Evolutionary conservation across 2,888 invertebrate species (phyloP).

Genomic region (Thecocarcelia acutangulata): DNA sequence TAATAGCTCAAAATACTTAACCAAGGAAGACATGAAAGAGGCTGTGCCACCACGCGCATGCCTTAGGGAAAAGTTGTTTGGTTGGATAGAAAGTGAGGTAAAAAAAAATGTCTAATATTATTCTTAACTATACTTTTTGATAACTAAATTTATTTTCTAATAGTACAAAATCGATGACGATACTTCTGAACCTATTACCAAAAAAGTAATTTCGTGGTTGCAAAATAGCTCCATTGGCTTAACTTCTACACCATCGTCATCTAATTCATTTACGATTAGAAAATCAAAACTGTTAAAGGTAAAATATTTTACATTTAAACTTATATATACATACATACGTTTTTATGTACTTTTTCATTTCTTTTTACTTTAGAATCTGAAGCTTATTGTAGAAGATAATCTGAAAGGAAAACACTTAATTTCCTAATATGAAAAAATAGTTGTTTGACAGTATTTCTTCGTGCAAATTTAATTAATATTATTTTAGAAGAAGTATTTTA

Average conservation of each 20-base stretch:
- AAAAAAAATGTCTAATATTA: neutral
- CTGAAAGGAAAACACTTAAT: conserved; percentile 24
- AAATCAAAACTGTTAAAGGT: conserved; percentile 44
- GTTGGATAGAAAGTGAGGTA: conserved; percentile 15
- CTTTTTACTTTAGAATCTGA: conserved; percentile 10
- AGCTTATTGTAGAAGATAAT: conserved; percentile 17
- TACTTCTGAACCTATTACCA: conserved; percentile 17
- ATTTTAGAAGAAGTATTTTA: conserved; percentile 43
- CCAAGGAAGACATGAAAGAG: conserved; percentile 22
- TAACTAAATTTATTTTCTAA: neutral
- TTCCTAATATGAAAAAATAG: conserved; percentile 14
- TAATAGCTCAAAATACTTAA: conserved; percentile 10
- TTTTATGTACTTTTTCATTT: neutral
- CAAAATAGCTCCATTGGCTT: conserved; percentile 22
- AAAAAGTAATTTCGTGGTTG: conserved; percentile 38
- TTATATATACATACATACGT: neutral
- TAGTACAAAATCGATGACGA: conserved; percentile 19
- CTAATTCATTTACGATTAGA: conserved; percentile 4
- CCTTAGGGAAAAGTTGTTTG: conserved; percentile 25
- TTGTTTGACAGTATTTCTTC: conserved; percentile 13
- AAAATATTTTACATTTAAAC: neutral
- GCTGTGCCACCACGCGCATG: conserved; percentile 31
- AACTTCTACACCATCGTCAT: conserved; percentile 25
- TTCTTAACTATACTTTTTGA: no score
- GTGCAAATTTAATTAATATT: conserved; percentile 30